These are phyloP conservation scores for Yoshiicerus persimilis DNA, from an alignment of 1,140 invertebrate species.

Conservation along the genomic window DNA sequence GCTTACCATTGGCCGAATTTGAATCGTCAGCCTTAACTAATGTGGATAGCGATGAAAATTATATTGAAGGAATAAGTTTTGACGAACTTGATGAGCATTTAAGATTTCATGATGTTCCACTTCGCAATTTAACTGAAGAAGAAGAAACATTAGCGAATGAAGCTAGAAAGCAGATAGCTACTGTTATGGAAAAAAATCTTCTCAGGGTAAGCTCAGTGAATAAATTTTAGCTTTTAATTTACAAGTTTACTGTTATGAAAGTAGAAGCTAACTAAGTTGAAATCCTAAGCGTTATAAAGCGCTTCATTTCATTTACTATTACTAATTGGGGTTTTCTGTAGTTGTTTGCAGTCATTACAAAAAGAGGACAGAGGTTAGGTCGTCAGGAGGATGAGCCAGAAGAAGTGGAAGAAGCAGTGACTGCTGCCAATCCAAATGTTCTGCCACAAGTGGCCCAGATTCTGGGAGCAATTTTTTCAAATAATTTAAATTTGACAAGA, in stretches of 20 bases:
- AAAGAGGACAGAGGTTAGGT: neutral
- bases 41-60: neutral
- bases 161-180: slow-evolving; percentile 41
- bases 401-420: slow-evolving; percentile 24
- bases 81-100: neutral
- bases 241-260: neutral
- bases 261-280: neutral
- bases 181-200: slow-evolving; percentile 44
- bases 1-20: neutral
- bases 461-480: slow-evolving; percentile 48
- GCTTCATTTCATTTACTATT: no score
- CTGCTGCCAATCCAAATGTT: slow-evolving; percentile 35
- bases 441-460: slow-evolving; percentile 49
- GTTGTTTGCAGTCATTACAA: slow-evolving; percentile 39
- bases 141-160: slow-evolving; percentile 40
- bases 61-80: neutral
- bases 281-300: no score
- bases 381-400: slow-evolving; percentile 29
- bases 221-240: neutral
- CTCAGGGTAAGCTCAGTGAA: slow-evolving; percentile 35
- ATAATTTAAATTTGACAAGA: slow-evolving; percentile 45
- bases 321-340: neutral
- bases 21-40: neutral
- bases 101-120: no score
- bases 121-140: slow-evolving; percentile 27